Base-by-base conservation (phyloP, 2,888 invertebrate species). In the Patella depressa region DNA sequence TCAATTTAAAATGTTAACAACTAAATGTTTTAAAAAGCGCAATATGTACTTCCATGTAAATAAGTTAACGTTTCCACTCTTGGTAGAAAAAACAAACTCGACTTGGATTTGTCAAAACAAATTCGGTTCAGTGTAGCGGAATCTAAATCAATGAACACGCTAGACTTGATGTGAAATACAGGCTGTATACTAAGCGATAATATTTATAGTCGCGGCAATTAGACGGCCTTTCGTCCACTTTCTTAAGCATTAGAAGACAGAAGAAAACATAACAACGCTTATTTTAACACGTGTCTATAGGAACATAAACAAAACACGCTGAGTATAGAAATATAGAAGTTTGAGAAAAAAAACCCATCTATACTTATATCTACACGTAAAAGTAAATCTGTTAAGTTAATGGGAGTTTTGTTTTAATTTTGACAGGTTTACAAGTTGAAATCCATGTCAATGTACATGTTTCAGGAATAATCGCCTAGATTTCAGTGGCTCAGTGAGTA, bases 151-250 rank as follows among this genome's bases (percentile, higher is more conserved):
- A 65, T 65, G 65, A 24, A 65, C 24, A 65, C 65, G 65, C 65
- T 65, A 65, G 65, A 65, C 19, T 65, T 65, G 65, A 65, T 65
- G 65, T 65, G 65, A 65, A 65, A 65, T 65, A 65, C 65, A 65
- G 65, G 65, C 65, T 19, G 19, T 45, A 45, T 65, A 24, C 65
- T 9, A 24, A 65, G 65, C 24, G 19, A 19, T 24, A 65, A 65
- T 65, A 65, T 65, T 65, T 19, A 65, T 24, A 65, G 65, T 65
- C 19, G 24, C 65, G 24, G 65, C 65, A 65, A 65, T 65, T 65
- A 65, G 24, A 24, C 65, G 24, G 65, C 65, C 12, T 65, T 65
- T 65, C 65, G 19, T 24, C 12, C 65, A 65, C 65, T 65, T 24
- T 65, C 15, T 65, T 11, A 24, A 65, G 24, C 65, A 65, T 65